A percentile compares a stretch with the other conserved stretches of the same genome.
phyloP scores from a whole-genome alignment of 2,888 invertebrate species.

The Eupithecia subfuscata region DNA sequence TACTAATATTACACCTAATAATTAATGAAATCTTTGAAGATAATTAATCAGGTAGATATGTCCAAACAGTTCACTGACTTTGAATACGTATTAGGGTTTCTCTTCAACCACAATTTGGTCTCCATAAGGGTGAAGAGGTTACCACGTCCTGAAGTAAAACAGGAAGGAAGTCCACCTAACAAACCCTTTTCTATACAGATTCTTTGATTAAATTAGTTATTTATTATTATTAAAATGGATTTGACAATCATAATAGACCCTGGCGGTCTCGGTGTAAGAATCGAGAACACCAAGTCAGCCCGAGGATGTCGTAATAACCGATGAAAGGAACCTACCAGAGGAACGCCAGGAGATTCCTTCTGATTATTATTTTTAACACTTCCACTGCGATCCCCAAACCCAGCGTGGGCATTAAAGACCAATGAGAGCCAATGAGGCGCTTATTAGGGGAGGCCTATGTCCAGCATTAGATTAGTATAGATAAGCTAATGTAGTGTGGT shows the following conservation, averaged over 20 bases:
- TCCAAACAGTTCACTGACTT: not conserved
- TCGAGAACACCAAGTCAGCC: not conserved
- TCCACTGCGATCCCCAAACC: not conserved
- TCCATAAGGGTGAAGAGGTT: not conserved
- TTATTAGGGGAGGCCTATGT: not conserved
- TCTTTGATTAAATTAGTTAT: not conserved
- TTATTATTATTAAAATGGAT: not conserved
- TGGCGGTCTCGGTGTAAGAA: not conserved
- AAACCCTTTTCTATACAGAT: not conserved
- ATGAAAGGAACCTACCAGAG: not conserved
- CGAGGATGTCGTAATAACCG: not conserved
- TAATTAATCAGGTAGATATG: not conserved
- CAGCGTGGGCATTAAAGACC: no score
- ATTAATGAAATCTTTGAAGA: not conserved
- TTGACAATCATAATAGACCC: not conserved
- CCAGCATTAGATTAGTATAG: not conserved
- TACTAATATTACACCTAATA: slow-evolving; percentile 14
- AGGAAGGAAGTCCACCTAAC: not conserved
- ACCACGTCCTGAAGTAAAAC: not conserved
- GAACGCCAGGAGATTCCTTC: not conserved
- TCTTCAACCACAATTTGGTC: not conserved
- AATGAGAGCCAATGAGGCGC: not conserved
- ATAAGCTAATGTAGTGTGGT: not conserved
- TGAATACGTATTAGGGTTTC: not conserved
- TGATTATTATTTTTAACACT: not conserved